Percentiles rank a stretch among this genome's conserved stretches.
These are phyloP conservation scores for Cyclargus thomasi DNA, from an alignment of 1,140 invertebrate genomes.

Conservation along the genomic window DNA sequence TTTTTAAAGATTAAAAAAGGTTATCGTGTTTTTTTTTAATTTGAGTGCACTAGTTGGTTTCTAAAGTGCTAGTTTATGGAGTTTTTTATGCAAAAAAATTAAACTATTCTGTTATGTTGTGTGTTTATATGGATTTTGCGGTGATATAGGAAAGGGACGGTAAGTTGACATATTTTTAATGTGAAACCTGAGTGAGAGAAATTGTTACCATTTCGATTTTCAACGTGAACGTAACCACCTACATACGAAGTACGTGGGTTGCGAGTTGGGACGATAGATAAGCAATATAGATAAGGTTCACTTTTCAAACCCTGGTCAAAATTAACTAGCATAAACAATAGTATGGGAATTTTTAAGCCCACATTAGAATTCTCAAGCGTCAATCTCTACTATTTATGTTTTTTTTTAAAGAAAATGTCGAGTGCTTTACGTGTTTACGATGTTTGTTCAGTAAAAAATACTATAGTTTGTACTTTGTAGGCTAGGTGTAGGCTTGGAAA, in stretches of 20 bases:
- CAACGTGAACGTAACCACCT: neutral
- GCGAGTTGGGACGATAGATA: neutral
- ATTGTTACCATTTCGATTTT: neutral
- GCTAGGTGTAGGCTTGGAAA: neutral
- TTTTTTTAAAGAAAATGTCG: neutral
- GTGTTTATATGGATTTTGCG: slow-evolving; percentile 29
- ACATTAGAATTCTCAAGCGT: neutral
- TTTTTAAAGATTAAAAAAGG: slow-evolving; percentile 19
- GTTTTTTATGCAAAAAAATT: slow-evolving; percentile 12
- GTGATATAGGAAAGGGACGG: slow-evolving; percentile 29
- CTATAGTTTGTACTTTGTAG: neutral
- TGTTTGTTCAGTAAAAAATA: neutral
- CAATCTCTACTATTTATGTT: neutral
- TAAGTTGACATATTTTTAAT: slow-evolving; percentile 4
- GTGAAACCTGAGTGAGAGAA: too few relatives aligned
- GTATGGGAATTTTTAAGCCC: neutral
- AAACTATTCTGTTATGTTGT: slow-evolving; percentile 1
- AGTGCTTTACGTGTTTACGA: neutral
- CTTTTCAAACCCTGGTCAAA: neutral
- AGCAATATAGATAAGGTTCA: neutral
- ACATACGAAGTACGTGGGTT: neutral
- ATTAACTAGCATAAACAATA: neutral
- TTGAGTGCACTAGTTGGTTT: slow-evolving; percentile 9
- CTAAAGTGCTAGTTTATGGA: neutral
- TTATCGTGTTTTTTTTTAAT: slow-evolving; percentile 14